Base-by-base conservation (phyloP, 2,797 vertebrate species). In the Urocyon cinereoargenteus region DNA sequence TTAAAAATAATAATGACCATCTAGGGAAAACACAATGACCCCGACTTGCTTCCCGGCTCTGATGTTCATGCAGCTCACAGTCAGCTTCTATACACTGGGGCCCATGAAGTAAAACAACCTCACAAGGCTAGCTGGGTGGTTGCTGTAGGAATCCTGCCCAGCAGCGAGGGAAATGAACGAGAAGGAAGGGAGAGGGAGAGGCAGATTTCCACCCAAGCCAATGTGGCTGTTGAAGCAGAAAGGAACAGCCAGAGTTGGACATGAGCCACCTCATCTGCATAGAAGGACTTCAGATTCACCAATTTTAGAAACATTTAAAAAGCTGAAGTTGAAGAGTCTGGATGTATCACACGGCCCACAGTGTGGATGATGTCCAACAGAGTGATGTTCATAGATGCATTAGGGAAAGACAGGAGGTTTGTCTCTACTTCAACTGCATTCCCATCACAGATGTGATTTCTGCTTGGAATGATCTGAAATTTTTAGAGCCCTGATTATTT, bases 231-330 rank as follows among this genome's bases (percentile, higher is more conserved):
- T 49, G 34, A 86, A 90, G 70, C 64, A 77, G 81, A 68, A 72
- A 73, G 28, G 8, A 81, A 68, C 53, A 85, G 70, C 88, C 64
- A 79, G 31, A 8, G 2, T 57, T n/a, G 88, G 31, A 49, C 19
- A 61, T 3, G 31, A 96, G 55, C 31, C 24, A 15, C 64, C 21
- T 87, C 53, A 24, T 94, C 86, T 83, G 18, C 87, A 53, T 9
- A 79, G 72, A 87, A 92, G 53, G n/a, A 91, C 22, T 97, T 78
- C 53, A 89, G 40, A 96, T 18, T 49, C 57, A n/a, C 51, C 9
- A 10, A 51, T 15, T 75, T 93, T n/a, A 90, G 78, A 93, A 94
- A 92, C 45, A 85, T 83, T 78, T 51, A 24, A 87, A 91, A 59
- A 81, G 53, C 31, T 66, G 21, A 68, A 36, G 36, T 57, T 31